Evolutionary conservation across 2,888 invertebrate species (phyloP), one percentile per base, ranked within the genome.

Genomic region (Amitus sp.): DNA sequence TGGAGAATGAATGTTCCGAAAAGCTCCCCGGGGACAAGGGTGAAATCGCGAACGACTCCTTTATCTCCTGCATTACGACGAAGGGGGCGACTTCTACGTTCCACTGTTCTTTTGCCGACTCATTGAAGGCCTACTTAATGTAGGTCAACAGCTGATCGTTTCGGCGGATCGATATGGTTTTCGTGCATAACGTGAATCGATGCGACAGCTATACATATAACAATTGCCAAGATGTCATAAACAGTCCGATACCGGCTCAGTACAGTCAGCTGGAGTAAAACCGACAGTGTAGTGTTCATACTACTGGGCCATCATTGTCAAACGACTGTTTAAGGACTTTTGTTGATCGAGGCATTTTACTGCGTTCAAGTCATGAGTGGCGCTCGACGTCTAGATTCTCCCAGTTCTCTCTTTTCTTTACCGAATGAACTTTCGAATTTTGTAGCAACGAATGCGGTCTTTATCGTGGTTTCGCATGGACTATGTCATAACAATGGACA

Each of bases 71-170:
- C 64, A 65, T 47, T 61, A 60, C 51, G 55, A 53, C 50, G 52
- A n/a, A n/a, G n/a, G 55, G 69, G 60, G 65, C 52, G 56, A 61
- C 55, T 58, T 45, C 71, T 70, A 59, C 66, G 69, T 23, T 5
- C 18, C 15, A 28, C 37, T 56, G 42, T 19, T 42, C 19, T 42
- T 50, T 30, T 49, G 12, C 55, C 39, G 34, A 61, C 67, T 69
- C 67, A 67, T 67, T 67, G 67, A 65, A 67, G 68, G 37, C 13
- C 33, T 30, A n/a, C 62, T 70, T 73, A 73, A 75, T 73, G 70
- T 73, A 66, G 73, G 73, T 65, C 76, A 78, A 75, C 76, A 76
- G 78, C 78, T 76, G 76, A 78, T 77, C 72, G 58, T 57, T 40
- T 34, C 13, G 40, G 47, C 65, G 67, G 67, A 74, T 77, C 74